Percentiles rank a stretch among this genome's conserved stretches.
These are phyloP conservation scores for Caenorhabditis japonica DNA, from an alignment of 2,888 invertebrate genomes.

Conservation along the genomic window DNA sequence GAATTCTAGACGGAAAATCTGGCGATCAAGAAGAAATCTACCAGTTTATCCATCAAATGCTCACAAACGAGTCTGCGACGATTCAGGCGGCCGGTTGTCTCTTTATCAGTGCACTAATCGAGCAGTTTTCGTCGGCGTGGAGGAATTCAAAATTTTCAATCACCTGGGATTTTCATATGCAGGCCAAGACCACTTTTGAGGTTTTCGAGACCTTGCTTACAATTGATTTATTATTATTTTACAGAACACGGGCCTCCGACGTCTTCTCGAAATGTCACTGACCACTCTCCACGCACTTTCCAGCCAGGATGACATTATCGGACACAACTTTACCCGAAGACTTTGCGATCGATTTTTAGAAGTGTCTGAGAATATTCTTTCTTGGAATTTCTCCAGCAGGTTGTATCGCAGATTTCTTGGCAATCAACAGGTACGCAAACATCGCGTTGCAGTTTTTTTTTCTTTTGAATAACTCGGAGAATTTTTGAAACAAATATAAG, in stretches of 20 bases:
- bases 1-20: constrained; percentile 82
- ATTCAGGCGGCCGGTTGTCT: constrained; percentile 89
- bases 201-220: too few species aligned
- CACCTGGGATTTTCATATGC: constrained; percentile 89
- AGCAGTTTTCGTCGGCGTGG: constrained; percentile 89
- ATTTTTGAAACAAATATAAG: too few species aligned
- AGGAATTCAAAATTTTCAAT: constrained; percentile 89
- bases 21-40: constrained; percentile 82
- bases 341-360: constrained; percentile 63
- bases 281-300: constrained; percentile 80
- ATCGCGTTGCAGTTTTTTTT: background rate
- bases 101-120: constrained; percentile 87
- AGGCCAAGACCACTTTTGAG: constrained; percentile 89
- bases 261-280: constrained; percentile 85
- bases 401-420: constrained; percentile 63
- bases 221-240: too few species aligned
- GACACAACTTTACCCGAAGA: constrained; percentile 54
- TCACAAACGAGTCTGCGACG: constrained; percentile 83
- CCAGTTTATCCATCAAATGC: constrained; percentile 83
- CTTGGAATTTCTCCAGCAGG: constrained; percentile 84
- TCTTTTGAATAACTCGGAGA: too few species aligned
- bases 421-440: constrained; percentile 68
- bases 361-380: constrained; percentile 85
- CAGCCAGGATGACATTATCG: constrained; percentile 57
- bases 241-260: constrained; percentile 83